Evolutionary conservation across 2,113 vertebrate genomes (phyloP).

Genomic region (Malurus melanocephalus): DNA sequence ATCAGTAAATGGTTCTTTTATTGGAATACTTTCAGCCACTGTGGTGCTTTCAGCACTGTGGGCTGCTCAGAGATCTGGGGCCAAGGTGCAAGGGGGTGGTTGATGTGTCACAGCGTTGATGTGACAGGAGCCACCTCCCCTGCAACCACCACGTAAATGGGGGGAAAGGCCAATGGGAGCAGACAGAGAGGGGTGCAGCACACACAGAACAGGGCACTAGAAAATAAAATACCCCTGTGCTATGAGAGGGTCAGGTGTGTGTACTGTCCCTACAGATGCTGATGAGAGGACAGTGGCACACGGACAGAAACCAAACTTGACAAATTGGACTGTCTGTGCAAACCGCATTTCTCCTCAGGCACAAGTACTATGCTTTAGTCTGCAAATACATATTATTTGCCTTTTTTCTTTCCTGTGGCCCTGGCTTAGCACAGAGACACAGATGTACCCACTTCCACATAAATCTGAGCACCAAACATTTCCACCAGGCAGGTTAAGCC

Average conservation of each 20-base stretch:
- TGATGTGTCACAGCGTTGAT: rapidly evolving
- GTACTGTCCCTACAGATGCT: neutral
- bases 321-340: neutral
- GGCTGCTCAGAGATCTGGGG: neutral
- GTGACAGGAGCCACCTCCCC: neutral
- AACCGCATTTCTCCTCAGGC: neutral
- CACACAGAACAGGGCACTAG: too few species aligned
- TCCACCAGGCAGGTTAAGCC: neutral
- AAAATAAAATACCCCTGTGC: neutral
- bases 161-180: neutral
- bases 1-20: neutral
- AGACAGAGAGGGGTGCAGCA: neutral
- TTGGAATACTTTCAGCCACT: neutral
- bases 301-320: neutral
- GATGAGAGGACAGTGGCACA: neutral
- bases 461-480: rapidly evolving
- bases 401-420: neutral
- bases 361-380: neutral
- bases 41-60: neutral
- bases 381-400: neutral
- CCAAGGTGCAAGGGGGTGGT: too few species aligned
- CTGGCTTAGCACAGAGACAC: neutral
- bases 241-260: rapidly evolving
- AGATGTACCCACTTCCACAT: rapidly evolving
- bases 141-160: rapidly evolving